Base-by-base conservation (phyloP, 2,113 vertebrate species). In the Pitta sordida region DNA sequence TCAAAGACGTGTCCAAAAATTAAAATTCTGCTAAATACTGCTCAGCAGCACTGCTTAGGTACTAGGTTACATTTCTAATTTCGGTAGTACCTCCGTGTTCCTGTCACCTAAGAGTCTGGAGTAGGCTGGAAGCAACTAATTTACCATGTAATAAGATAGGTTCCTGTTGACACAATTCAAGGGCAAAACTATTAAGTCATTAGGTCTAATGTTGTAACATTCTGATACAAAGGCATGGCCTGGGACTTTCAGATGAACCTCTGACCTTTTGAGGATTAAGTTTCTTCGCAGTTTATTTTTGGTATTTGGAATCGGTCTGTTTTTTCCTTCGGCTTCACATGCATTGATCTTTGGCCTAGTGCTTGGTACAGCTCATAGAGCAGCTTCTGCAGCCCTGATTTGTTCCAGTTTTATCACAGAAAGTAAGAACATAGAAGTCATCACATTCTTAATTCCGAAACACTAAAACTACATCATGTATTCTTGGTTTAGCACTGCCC, bases 141-240 rank as follows among this genome's bases (percentile, higher is more conserved):
- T 95, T 86, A 87, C 84, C 82, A 81, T 86, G 82, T 95, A 96
- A 97, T 58, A 95, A 96, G 85, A 96, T 96, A 96, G 82, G 86
- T 91, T 86, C 91, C 91, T 93, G 81, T 90, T 96, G 96, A 96
- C 85, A 91, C 89, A 94, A 96, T 74, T 83, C 90, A 91, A 90
- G 94, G 88, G 73, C 90, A 93, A 95, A 93, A 84, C 91, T 91
- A 91, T 92, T 95, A 97, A 97, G 93, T 94, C 77, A 88, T 97
- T 94, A 95, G 75, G 70, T 83, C 86, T 95, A 90, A 90, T 94
- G 97, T 97, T 95, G 90, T 95, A 93, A 90, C 88, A 88, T 91
- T 94, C 85, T 91, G 73, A 96, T 94, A 95, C 91, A 96, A 93
- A 94, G 71, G 52, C 32, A 32, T 8, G 56, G 77, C 92, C 71